phyloP scores from a whole-genome alignment of 2,888 invertebrate genomes.

The Tachina lurida region DNA sequence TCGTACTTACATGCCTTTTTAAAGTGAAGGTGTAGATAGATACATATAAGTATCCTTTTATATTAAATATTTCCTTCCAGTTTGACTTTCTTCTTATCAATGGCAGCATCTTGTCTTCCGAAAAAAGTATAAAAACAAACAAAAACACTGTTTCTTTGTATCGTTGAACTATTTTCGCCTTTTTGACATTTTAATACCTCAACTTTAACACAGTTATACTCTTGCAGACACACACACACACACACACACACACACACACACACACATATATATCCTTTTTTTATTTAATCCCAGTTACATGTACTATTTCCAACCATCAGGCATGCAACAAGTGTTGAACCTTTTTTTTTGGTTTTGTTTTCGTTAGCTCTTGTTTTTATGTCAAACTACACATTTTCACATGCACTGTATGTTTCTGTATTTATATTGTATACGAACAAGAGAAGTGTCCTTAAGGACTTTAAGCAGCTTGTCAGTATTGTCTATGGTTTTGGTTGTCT shows the following conservation, averaged over 20 bases:
- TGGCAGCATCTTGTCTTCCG: constrained; percentile 60
- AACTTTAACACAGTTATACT: constrained; percentile 53
- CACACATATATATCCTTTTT: constrained; percentile 41
- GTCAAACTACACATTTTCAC: constrained; percentile 20
- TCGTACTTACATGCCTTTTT: background rate
- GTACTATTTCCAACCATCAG: constrained; percentile 18
- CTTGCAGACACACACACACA: background rate
- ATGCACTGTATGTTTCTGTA: constrained; percentile 16
- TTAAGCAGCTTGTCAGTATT: constrained; percentile 78
- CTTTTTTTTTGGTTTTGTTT: constrained; percentile 39
- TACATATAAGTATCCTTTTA: background rate
- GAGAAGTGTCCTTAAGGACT: constrained; percentile 77
- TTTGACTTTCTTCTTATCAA: constrained; percentile 35
- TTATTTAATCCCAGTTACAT: constrained; percentile 40
- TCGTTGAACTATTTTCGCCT: constrained; percentile 65
- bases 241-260: background rate
- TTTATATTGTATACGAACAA: constrained; percentile 36
- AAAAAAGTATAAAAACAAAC: background rate
- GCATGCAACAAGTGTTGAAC: constrained; percentile 67
- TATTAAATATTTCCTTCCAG: constrained; percentile 30
- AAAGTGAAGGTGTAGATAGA: background rate
- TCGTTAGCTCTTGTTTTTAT: constrained; percentile 12
- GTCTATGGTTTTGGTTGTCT: constrained; percentile 57
- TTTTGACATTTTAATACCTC: constrained; percentile 70
- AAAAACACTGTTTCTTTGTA: constrained; percentile 36